Evolutionary conservation across 2,797 vertebrate genomes (phyloP).

Genomic region (Lophius americanus): DNA sequence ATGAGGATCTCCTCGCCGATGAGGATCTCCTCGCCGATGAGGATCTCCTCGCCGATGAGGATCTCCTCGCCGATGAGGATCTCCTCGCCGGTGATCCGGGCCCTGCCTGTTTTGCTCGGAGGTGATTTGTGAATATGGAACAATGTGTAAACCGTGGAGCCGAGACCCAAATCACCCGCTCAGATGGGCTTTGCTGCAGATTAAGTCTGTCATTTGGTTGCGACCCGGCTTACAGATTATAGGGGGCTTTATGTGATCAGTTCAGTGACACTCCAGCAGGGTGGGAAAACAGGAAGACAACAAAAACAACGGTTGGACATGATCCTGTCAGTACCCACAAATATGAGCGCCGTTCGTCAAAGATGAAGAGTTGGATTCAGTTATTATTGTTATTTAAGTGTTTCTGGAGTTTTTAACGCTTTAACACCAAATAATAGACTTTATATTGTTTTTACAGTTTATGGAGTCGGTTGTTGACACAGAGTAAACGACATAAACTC

Average conservation of each 20-base stretch:
- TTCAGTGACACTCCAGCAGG: constrained; percentile 49
- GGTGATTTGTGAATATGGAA: constrained; percentile 72
- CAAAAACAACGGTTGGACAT: background rate
- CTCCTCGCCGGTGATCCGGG: constrained; percentile 28
- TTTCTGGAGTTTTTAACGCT: no score
- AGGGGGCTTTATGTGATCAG: constrained; percentile 74
- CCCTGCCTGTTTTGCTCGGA: constrained; percentile 48
- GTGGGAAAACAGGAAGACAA: background rate
- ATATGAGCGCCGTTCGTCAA: no score
- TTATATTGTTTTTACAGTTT: no score
- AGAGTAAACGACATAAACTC: no score
- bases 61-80: constrained; percentile 39
- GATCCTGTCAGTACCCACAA: no score
- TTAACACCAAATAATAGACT: no score
- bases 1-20: no score
- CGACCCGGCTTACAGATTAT: constrained; percentile 79
- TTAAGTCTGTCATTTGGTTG: constrained; percentile 71
- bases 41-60: no score
- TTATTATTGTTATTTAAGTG: no score
- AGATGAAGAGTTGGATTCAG: no score
- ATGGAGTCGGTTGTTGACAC: no score
- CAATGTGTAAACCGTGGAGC: constrained; percentile 75
- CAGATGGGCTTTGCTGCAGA: constrained; percentile 73
- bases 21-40: no score
- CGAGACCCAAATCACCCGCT: constrained; percentile 74